Evolutionary conservation across 2,113 vertebrate species (phyloP).

Genomic region (Oriolus oriolus): DNA sequence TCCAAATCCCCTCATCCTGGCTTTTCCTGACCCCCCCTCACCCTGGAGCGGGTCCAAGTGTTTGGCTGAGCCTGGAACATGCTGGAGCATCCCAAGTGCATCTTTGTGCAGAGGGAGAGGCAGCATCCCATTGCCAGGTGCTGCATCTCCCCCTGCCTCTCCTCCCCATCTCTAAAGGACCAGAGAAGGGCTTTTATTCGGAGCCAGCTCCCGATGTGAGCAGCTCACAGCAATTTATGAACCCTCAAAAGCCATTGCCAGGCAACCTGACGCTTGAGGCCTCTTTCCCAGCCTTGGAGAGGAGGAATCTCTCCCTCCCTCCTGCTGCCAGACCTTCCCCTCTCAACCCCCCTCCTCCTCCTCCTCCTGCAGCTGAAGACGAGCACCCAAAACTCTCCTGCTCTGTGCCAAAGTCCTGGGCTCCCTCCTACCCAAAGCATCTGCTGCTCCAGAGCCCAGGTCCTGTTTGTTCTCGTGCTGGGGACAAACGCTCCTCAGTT

Average conservation of each 20-base stretch:
- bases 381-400: neutral
- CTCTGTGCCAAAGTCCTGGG: neutral
- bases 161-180: neutral
- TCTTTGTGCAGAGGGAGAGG: neutral
- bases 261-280: neutral
- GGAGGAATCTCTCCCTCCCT: neutral
- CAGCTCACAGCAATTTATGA: neutral
- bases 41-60: fast-evolving
- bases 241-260: slow-evolving; percentile 4
- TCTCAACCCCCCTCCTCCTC: neutral
- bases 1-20: neutral
- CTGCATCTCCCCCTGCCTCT: neutral
- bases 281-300: neutral
- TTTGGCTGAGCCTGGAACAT: neutral
- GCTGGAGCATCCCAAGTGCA: neutral
- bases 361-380: neutral
- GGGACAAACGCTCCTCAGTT: neutral
- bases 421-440: neutral
- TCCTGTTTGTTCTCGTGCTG: neutral
- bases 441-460: neutral
- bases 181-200: neutral
- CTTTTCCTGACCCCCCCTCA: neutral
- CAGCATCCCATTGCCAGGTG: neutral
- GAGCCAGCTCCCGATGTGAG: neutral
- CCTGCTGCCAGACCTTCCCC: neutral